phyloP scores from a whole-genome alignment of 2,113 vertebrate species.

The Climacteris rufus region DNA sequence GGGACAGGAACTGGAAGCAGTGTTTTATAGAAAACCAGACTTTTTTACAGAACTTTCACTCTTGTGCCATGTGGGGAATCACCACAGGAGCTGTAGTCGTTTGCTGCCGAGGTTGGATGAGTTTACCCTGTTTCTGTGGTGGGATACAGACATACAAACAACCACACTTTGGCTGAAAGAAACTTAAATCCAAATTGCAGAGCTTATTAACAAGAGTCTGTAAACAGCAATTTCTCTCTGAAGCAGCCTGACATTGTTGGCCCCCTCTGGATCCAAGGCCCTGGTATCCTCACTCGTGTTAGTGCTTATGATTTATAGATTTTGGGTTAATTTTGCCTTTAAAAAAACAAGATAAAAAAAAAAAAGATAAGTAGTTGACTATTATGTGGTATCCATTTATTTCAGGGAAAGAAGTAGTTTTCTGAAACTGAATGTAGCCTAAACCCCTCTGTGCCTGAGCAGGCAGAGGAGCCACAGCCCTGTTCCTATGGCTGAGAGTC shows the following conservation, averaged over 20 bases:
- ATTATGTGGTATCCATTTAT: background rate
- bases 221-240: conserved; percentile 16
- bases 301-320: background rate
- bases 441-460: background rate
- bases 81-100: accelerated
- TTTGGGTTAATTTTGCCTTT: background rate
- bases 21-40: background rate
- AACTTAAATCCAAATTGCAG: background rate
- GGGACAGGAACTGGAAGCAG: background rate
- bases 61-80: accelerated
- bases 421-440: background rate
- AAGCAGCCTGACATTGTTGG: background rate
- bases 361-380: background rate
- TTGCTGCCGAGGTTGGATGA: background rate
- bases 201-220: background rate
- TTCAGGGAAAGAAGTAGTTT: background rate
- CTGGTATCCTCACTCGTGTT: background rate
- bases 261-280: background rate
- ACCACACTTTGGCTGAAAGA: background rate
- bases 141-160: background rate
- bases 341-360: background rate
- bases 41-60: background rate
- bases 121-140: background rate
- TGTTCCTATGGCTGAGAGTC: background rate
- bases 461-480: background rate